A percentile compares a stretch with the other conserved stretches of the same genome.
phyloP scores from a whole-genome alignment of 2,113 vertebrate species.

The Pandion haliaetus region DNA sequence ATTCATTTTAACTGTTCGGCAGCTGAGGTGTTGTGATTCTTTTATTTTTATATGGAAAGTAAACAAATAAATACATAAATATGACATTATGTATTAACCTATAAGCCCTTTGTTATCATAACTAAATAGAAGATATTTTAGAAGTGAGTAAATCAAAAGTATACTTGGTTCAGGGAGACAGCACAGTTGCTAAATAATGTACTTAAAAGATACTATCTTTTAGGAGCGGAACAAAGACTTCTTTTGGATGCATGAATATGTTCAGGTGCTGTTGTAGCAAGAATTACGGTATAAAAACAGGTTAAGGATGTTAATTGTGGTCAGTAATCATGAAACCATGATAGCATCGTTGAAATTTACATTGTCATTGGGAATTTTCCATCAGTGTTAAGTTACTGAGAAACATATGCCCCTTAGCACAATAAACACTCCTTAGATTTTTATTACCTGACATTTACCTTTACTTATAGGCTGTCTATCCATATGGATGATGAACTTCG shows the following conservation, averaged over 20 bases:
- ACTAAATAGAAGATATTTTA: neutral
- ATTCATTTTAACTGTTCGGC: neutral
- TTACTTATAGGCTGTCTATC: conserved; percentile 85
- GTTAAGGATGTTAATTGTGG: neutral
- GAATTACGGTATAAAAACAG: neutral
- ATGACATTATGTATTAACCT: neutral
- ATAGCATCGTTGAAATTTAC: neutral
- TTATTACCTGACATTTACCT: neutral
- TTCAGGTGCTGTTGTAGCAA: neutral
- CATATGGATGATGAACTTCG: conserved; percentile 98
- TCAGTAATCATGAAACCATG: neutral
- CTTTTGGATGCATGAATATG: neutral
- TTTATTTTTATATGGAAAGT: neutral
- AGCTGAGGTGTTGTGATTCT: neutral
- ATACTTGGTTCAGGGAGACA: neutral
- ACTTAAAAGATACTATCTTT: neutral
- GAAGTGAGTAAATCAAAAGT: neutral
- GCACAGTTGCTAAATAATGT: neutral
- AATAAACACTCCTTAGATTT: neutral
- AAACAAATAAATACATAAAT: neutral
- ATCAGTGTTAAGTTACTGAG: neutral
- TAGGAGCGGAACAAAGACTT: neutral
- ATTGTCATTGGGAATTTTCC: neutral
- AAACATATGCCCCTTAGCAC: neutral
- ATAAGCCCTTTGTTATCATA: neutral